Conservation (phyloP, 2,888 invertebrate genomes). For the Alcis repandata region DNA sequence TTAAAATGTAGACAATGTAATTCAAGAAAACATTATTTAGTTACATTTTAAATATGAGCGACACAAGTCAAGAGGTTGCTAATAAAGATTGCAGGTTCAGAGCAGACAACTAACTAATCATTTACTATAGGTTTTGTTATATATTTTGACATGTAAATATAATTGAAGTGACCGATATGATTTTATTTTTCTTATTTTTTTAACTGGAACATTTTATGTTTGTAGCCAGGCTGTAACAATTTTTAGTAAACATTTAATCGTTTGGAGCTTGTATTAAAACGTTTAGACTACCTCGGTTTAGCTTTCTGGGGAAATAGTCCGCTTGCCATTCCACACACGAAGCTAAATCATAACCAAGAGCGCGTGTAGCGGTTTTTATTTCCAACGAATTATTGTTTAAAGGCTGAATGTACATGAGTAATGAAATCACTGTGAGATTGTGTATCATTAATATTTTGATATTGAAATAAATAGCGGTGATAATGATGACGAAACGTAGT, state of each 20-base stretch:
- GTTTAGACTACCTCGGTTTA: constrained; percentile 19
- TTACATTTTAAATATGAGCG: too few species aligned
- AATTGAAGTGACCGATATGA: too few species aligned
- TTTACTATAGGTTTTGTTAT: too few species aligned
- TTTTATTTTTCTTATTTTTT: too few species aligned
- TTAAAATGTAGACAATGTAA: too few species aligned
- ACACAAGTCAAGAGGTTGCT: too few species aligned
- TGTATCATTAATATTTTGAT: background rate
- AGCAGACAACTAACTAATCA: too few species aligned
- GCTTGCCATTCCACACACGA: constrained; percentile 49
- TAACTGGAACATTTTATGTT: too few species aligned
- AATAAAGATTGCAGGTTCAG: too few species aligned
- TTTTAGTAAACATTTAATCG: constrained; percentile 4
- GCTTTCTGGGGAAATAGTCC: constrained; percentile 22
- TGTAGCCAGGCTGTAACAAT: background rate
- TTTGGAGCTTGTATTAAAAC: constrained; percentile 45
- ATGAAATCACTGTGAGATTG: background rate
- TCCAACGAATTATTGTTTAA: constrained; percentile 35
- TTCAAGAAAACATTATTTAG: too few species aligned
- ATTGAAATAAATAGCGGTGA: background rate
- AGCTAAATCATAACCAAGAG: constrained; percentile 50
- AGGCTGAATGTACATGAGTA: background rate
- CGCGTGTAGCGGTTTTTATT: constrained; percentile 44
- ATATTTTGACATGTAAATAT: too few species aligned
- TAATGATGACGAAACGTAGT: too few species aligned